Evolutionary conservation across 2,888 invertebrate species (phyloP), one percentile per base, ranked within the genome.

Genomic region (Nasonovia ribisnigri): DNA sequence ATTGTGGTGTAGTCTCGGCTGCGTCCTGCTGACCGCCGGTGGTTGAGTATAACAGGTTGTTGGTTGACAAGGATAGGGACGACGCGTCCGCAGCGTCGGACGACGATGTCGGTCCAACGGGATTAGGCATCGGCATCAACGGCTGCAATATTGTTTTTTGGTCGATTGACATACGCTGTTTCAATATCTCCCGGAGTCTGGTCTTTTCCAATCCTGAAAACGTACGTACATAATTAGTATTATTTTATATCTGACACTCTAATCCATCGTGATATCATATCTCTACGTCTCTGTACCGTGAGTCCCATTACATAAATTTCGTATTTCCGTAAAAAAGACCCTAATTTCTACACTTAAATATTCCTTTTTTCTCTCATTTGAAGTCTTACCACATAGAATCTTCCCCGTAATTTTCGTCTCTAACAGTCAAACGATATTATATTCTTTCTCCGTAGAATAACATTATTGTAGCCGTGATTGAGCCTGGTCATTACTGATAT

Each of bases 121-220:
- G 16, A 20, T 92, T 51, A 46, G 84, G 92, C 92, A 43, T 57
- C 42, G 60, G 16, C 92, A 46, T 91, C 84, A 88, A 24, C 48
- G 57, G 57, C 67, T 88, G 92, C 84, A 86, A 54, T 36, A 67
- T 84, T 42, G 48, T 5, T 36, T 92, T 94, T n/a, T 93, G 94
- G 36, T 94, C 94, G 43, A 93, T 90, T 48, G 94, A 93, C 88
- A 91, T 90, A 24, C 87, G 93, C 87, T 93, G 94, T 89, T 93
- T 94, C 60, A 93, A 60, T 24, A 94, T 91, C 88, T 94, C 94
- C 54, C 94, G 91, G 13, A 94, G 92, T 84, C 90, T 94, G n/a
- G 93, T 90, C 67, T 94, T 94, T 43, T 94, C 94, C 88, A 94
- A 84, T 24, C 94, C 94, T 94, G 90, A 20, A 88, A 88, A n/a